phyloP scores from a whole-genome alignment of 2,113 vertebrate genomes.

The Apus apus region DNA sequence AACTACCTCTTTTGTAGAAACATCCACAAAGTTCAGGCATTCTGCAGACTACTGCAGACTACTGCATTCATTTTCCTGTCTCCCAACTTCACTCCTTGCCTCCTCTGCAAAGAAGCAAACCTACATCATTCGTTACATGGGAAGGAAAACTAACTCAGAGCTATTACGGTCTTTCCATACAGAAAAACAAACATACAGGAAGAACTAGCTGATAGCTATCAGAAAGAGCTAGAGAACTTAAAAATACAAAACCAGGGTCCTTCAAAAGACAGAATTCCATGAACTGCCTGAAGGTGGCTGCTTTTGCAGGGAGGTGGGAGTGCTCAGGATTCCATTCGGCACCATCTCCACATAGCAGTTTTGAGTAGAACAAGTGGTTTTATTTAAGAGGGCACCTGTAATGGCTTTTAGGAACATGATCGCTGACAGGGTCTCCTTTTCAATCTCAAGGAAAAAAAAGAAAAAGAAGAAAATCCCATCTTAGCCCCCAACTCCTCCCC shows the following conservation, averaged over 20 bases:
- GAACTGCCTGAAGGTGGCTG: neutral
- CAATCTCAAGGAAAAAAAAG: neutral
- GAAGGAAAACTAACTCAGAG: neutral
- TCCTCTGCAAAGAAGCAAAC: neutral
- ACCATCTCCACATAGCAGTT: neutral
- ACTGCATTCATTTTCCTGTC: neutral
- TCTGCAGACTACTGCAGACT: neutral
- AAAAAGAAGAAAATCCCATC: neutral
- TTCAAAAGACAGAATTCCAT: neutral
- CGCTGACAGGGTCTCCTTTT: neutral
- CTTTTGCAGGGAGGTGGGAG: neutral
- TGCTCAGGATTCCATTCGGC: neutral
- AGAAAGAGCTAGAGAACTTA: neutral
- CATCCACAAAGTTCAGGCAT: neutral
- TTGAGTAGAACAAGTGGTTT: neutral
- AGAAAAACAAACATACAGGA: neutral
- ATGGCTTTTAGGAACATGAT: neutral
- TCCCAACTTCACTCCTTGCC: neutral
- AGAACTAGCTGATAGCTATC: neutral
- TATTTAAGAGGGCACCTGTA: neutral
- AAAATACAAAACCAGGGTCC: rapidly evolving
- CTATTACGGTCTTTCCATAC: neutral
- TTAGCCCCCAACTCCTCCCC: neutral
- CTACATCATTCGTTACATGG: rapidly evolving
- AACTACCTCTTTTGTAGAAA: neutral